These are phyloP conservation scores for Aethes cnicana DNA, from an alignment of 2,888 invertebrate species.

Conservation along the genomic window DNA sequence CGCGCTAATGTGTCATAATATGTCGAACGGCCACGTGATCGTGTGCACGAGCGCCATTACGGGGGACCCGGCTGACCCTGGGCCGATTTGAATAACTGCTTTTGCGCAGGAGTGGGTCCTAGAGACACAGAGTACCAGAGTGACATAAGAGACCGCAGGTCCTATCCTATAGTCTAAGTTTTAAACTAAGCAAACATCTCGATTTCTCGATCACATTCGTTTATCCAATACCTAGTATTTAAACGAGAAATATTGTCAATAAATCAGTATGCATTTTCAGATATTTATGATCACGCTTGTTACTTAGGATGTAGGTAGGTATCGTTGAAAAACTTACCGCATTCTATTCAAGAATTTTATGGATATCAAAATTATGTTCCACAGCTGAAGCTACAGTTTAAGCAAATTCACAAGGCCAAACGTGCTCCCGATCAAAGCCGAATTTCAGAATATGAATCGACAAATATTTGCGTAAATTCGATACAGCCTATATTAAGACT, in stretches of 20 bases:
- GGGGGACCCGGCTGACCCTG: constrained; percentile 32
- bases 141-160: too few relatives aligned
- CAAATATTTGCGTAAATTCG: constrained; percentile 28
- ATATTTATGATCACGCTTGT: too few relatives aligned
- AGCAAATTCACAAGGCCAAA: not conserved
- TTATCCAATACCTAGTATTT: too few relatives aligned
- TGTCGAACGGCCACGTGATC: constrained; percentile 45
- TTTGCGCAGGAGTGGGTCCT: constrained; percentile 20
- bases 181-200: too few relatives aligned
- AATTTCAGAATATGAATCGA: constrained; percentile 3
- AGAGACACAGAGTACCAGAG: not conserved
- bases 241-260: too few relatives aligned
- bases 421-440: constrained; percentile 14
- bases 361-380: too few relatives aligned
- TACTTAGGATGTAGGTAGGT: too few relatives aligned
- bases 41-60: constrained; percentile 34
- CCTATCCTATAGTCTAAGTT: too few relatives aligned
- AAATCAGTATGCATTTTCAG: too few relatives aligned
- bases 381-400: constrained; percentile 2
- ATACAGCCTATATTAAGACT: constrained; percentile 14
- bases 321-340: too few relatives aligned
- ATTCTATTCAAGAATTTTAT: too few relatives aligned
- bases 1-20: constrained; percentile 78
- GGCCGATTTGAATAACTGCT: constrained; percentile 28
- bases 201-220: too few relatives aligned